Percentiles rank a stretch among this genome's conserved stretches.
Evolutionary conservation across 2,888 invertebrate species (phyloP).

Genomic region (Zygogramma bicolorata): DNA sequence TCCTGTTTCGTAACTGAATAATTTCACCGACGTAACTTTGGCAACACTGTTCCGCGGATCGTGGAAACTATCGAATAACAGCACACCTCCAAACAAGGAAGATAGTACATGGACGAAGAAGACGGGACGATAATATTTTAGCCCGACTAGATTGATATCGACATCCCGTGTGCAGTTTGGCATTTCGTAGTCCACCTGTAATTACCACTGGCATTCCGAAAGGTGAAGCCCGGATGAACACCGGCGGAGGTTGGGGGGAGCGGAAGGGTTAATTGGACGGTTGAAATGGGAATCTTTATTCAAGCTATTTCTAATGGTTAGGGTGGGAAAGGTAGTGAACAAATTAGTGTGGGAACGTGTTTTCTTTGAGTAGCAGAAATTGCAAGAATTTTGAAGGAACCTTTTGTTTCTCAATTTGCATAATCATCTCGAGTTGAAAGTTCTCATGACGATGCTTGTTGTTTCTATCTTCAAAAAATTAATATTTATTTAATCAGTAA

Average conservation of each 20-base stretch:
- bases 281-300: background rate
- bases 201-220: constrained; percentile 16
- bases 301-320: background rate
- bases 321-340: background rate
- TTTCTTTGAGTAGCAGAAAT: no score
- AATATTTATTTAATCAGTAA: no score
- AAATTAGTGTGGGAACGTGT: no score
- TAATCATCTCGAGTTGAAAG: no score
- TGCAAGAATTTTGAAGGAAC: no score
- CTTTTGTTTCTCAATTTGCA: no score
- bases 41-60: constrained; percentile 24
- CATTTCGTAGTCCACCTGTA: constrained; percentile 40
- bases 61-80: constrained; percentile 34
- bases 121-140: constrained; percentile 28
- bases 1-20: background rate
- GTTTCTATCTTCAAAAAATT: no score
- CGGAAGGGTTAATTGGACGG: background rate
- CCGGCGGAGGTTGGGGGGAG: background rate
- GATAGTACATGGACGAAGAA: constrained; percentile 17
- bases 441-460: no score
- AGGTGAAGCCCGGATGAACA: constrained; percentile 4
- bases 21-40: background rate
- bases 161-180: constrained; percentile 40
- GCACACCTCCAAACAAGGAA: constrained; percentile 32
- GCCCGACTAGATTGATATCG: constrained; percentile 20